These are phyloP conservation scores for Clupea harengus DNA, from an alignment of 2,113 vertebrate species.

Conservation along the genomic window DNA sequence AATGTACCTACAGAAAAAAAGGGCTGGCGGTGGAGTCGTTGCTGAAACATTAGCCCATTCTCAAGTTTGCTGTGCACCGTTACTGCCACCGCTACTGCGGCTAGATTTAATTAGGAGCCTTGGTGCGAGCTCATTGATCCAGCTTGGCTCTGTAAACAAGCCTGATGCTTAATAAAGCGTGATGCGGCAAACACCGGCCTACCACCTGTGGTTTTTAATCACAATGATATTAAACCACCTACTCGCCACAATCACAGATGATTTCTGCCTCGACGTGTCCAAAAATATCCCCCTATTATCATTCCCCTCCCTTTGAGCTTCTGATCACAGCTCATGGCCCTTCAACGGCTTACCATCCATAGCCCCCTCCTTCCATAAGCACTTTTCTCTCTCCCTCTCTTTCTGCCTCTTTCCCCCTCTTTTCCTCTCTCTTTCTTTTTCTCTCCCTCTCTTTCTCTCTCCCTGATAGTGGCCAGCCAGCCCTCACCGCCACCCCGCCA, in stretches of 20 bases:
- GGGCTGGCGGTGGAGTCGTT: background rate
- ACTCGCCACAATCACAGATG: constrained; percentile 34
- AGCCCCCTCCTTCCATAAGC: background rate
- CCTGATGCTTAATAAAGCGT: constrained; percentile 40
- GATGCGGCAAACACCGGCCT: background rate
- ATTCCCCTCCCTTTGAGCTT: background rate
- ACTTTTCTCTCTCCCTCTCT: background rate
- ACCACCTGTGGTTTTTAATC: constrained; percentile 46
- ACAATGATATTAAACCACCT: constrained; percentile 40
- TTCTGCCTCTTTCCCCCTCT: background rate
- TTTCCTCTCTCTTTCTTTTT: background rate
- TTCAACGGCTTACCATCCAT: background rate
- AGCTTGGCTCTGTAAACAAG: constrained; percentile 52
- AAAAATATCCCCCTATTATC: constrained; percentile 24
- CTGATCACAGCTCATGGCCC: background rate
- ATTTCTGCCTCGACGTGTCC: constrained; percentile 28
- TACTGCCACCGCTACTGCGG: constrained; percentile 24
- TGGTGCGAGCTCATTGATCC: constrained; percentile 53
- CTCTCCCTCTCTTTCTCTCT: background rate
- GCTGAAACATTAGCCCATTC: constrained; percentile 32
- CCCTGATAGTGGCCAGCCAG: background rate
- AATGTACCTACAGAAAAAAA: constrained; percentile 19
- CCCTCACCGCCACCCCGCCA: background rate
- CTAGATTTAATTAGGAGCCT: constrained; percentile 61
- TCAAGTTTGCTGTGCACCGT: background rate